Conservation (phyloP, 2,113 vertebrate species). For the Sitta europaea region DNA sequence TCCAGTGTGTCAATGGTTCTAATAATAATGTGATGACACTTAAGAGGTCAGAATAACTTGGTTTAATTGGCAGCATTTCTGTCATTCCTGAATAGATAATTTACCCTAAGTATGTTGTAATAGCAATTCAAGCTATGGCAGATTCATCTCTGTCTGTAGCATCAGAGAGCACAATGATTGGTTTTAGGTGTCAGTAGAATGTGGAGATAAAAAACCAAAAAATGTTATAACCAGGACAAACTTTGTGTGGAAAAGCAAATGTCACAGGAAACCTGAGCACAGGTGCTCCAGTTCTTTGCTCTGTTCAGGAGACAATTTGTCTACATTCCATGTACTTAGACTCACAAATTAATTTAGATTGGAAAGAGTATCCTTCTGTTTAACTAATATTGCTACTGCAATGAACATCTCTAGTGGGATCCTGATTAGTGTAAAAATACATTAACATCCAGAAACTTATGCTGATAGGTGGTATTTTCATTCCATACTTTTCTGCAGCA, state of each 20-base stretch:
- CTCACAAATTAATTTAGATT: background rate
- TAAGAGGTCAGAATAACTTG: background rate
- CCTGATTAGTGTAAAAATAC: background rate
- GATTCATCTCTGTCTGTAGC: background rate
- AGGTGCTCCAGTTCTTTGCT: background rate
- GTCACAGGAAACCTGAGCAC: background rate
- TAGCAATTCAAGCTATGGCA: background rate
- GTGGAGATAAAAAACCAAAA: background rate
- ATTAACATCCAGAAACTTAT: background rate
- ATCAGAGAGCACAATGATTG: background rate
- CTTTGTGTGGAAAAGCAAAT: background rate
- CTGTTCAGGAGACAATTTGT: background rate
- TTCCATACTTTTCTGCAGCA: background rate
- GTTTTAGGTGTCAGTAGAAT: background rate
- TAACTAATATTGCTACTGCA: background rate
- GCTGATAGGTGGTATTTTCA: background rate
- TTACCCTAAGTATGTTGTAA: background rate
- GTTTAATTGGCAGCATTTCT: background rate
- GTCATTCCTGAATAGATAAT: background rate
- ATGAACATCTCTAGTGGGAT: background rate
- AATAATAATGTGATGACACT: background rate
- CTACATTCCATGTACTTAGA: background rate
- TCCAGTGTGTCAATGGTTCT: background rate
- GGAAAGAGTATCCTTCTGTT: background rate
- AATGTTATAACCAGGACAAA: background rate